Evolutionary conservation across 92 coral and sea anemone species (phyloP).

Genomic region (Bergia sp.): DNA sequence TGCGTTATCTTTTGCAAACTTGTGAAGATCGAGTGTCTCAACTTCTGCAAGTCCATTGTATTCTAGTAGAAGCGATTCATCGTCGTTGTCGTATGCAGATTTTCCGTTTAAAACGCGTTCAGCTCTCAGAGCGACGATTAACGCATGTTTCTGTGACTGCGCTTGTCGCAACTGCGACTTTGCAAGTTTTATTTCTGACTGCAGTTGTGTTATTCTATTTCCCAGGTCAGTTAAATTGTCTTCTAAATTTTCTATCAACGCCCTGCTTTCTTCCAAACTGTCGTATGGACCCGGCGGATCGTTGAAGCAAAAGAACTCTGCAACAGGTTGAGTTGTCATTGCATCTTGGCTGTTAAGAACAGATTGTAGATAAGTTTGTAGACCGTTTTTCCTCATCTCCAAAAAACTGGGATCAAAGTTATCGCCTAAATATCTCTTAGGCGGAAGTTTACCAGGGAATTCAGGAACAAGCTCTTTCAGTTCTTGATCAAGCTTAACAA

Average conservation of each 20-base stretch:
- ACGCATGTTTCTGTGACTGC: conserved; percentile 87
- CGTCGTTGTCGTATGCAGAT: conserved; percentile 79
- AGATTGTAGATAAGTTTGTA: conserved; percentile 82
- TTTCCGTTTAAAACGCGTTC: conserved; percentile 93
- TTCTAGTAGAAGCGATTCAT: conserved; percentile 80
- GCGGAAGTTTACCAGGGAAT: conserved; percentile 79
- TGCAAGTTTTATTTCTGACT: conserved; percentile 64
- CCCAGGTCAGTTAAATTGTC: conserved; percentile 73
- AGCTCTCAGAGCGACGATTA: conserved; percentile 85
- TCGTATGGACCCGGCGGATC: conserved; percentile 94
- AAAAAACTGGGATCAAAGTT: conserved; percentile 81
- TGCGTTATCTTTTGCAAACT: conserved; percentile 53
- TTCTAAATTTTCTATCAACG: conserved; percentile 82
- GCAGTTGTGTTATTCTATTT: conserved; percentile 63
- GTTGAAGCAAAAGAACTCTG: conserved; percentile 84
- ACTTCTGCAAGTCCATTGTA: conserved; percentile 88
- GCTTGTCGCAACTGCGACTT: conserved; percentile 90
- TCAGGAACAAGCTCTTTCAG: conserved; percentile 67
- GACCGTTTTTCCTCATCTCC: conserved; percentile 71
- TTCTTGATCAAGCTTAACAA: conserved; percentile 77
- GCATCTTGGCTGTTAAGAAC: conserved; percentile 62
- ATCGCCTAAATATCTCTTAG: conserved; percentile 86
- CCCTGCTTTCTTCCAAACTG: conserved; percentile 84
- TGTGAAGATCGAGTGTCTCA: conserved; percentile 71
- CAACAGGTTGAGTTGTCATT: conserved; percentile 62